Evolutionary conservation across 1,140 invertebrate species (phyloP).

Genomic region (Drosophila varians): DNA sequence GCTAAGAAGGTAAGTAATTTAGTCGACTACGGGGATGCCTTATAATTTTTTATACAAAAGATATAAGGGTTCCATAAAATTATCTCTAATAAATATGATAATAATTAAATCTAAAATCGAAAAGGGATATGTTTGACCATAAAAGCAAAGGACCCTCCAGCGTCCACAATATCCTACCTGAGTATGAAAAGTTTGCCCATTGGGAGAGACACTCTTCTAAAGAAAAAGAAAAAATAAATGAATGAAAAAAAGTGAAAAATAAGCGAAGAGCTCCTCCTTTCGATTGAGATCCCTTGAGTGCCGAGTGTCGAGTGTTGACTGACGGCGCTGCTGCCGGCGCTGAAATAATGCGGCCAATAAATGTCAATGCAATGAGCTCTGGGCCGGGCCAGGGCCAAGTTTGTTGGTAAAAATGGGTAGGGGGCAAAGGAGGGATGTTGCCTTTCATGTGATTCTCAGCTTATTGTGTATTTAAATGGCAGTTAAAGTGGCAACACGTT

Average conservation of each 20-base stretch:
- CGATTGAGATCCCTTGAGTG: slow-evolving; percentile 68
- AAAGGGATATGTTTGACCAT: not conserved
- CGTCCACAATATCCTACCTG: slow-evolving; percentile 15
- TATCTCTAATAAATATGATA: not conserved
- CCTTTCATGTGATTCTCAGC: slow-evolving; percentile 69
- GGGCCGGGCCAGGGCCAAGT: slow-evolving; percentile 6
- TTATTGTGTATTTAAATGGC: slow-evolving; percentile 79
- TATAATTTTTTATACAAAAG: not conserved
- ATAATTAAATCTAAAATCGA: too few relatives aligned
- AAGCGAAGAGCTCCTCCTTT: slow-evolving; percentile 17
- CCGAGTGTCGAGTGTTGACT: slow-evolving; percentile 74
- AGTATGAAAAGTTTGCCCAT: slow-evolving; percentile 48
- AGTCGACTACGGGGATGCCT: not conserved
- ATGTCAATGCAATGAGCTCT: slow-evolving; percentile 60
- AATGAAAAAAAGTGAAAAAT: not conserved
- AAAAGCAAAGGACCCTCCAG: slow-evolving; percentile 3
- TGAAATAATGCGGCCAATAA: slow-evolving; percentile 82
- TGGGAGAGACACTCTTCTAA: slow-evolving; percentile 36
- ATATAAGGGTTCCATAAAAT: not conserved
- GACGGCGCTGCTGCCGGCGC: slow-evolving; percentile 60
- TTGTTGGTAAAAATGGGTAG: not conserved
- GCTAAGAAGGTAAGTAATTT: not conserved
- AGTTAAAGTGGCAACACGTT: slow-evolving; percentile 81
- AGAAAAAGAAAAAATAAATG: slow-evolving; percentile 4
- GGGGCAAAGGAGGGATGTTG: not conserved